Evolutionary conservation across 2,797 vertebrate genomes (phyloP), one percentile per base, ranked within the genome.

Genomic region (Potorous gilbertii): DNA sequence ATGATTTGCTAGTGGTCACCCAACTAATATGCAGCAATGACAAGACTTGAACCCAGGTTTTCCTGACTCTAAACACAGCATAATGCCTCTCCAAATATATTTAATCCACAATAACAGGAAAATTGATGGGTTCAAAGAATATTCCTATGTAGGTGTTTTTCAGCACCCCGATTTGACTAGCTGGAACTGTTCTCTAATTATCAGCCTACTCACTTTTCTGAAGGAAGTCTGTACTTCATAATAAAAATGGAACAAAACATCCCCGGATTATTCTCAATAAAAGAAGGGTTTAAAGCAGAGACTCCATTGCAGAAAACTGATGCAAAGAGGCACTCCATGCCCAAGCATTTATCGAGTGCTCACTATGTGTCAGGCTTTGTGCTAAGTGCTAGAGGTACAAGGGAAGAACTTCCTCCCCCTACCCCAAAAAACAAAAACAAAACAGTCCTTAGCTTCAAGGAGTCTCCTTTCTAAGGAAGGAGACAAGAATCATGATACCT

Each of bases 181-280:
- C 74, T 92, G 93, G 74, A 92, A 66, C 92, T 34, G 9, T 92
- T 96, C 55, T 52, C 93, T 94, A 95, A 87, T 91, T 95, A 94
- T 40, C 29, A 81, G 62, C 55, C 14, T 94, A 50, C 40, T 87
- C 40, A 87, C 9, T 87, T 18, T 94, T 94, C 91, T 56, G 55
- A 95, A 96, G 89, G 91, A 96, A 95, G 94, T 81, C 40, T 93
- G 28, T 90, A 94, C 94, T 96, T 96, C 57, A 91, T 95, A 50
- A 21, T 21, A 96, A 95, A 96, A 46, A 92, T 54, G 57, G 90
- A 93, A 93, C 54, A 94, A 96, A 90, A 28, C 8, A 56, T 81
- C 40, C 10, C 21, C 4, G 2, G 93, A 91, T 90, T 50, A 10
- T 87, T 87, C 24, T 87, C 24, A 74, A 40, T 74, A 74, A 31